phyloP scores from a whole-genome alignment of 2,888 invertebrate genomes.

The Cantharis flavilabris region DNA sequence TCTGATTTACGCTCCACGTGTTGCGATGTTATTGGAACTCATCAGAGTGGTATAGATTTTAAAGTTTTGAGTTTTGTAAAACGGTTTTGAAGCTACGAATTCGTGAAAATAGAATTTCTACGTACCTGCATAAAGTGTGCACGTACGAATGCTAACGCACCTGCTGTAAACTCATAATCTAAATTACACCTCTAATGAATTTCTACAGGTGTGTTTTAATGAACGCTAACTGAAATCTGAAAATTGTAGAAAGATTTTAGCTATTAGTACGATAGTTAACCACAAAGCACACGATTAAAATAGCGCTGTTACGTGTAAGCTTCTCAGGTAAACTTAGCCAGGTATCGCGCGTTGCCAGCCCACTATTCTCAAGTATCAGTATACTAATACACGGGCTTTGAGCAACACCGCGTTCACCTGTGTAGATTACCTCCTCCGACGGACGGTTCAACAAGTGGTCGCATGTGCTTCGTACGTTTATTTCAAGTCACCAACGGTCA shows the following conservation, averaged over 20 bases:
- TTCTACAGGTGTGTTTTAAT: not conserved
- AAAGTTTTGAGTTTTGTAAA: not conserved
- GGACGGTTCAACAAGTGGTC: conserved; percentile 40
- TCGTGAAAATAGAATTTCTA: not conserved
- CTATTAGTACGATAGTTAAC: conserved; percentile 37
- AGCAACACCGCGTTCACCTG: conserved; percentile 36
- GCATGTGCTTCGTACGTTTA: conserved; percentile 27
- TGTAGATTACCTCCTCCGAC: conserved; percentile 34
- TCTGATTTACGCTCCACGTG: not conserved
- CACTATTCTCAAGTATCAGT: conserved; percentile 46
- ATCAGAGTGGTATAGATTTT: not conserved
- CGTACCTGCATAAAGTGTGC: not conserved
- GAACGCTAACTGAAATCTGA: conserved; percentile 2
- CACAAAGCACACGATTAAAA: conserved; percentile 31
- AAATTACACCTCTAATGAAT: not conserved
- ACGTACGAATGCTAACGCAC: not conserved
- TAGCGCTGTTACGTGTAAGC: conserved; percentile 33
- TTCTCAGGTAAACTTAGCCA: conserved; percentile 39
- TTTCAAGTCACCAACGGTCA: conserved; percentile 33
- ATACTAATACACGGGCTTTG: conserved; percentile 42
- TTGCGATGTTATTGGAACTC: not conserved
- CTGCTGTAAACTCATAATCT: not conserved
- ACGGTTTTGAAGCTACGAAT: not conserved
- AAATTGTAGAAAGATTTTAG: conserved; percentile 13
- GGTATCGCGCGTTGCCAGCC: conserved; percentile 47